These are phyloP conservation scores for Gastrophysa polygoni DNA, from an alignment of 2,888 invertebrate species.

Conservation along the genomic window DNA sequence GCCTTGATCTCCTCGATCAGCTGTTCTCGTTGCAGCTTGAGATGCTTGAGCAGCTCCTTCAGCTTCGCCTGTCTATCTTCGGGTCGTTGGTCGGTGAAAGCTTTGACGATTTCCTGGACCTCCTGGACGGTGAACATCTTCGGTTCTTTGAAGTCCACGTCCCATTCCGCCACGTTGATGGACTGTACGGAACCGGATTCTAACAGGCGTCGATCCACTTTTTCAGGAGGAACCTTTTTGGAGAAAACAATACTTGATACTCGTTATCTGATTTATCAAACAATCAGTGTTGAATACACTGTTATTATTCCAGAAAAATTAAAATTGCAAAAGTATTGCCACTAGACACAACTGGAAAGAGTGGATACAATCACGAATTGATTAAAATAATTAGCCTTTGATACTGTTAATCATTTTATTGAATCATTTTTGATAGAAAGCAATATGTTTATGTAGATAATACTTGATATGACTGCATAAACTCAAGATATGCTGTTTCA, in stretches of 20 bases:
- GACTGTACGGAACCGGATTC: conserved; percentile 20
- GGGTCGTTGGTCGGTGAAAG: conserved; percentile 39
- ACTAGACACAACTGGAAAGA: too few relatives aligned
- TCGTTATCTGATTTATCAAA: too few relatives aligned
- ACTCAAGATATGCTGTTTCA: too few relatives aligned
- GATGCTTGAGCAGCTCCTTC: conserved; percentile 50
- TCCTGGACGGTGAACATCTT: conserved; percentile 44
- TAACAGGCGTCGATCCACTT: conserved; percentile 19
- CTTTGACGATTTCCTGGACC: conserved; percentile 43
- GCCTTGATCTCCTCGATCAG: conserved; percentile 51
- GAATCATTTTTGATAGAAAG: too few relatives aligned
- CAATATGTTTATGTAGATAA: too few relatives aligned
- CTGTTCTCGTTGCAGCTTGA: conserved; percentile 54
- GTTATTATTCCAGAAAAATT: too few relatives aligned
- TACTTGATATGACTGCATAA: too few relatives aligned
- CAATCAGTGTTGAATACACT: too few relatives aligned
- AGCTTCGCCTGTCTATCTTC: conserved; percentile 45
- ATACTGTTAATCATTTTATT: too few relatives aligned
- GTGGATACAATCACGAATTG: too few relatives aligned
- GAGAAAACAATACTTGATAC: conserved; percentile 8
- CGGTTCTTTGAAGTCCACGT: conserved; percentile 35
- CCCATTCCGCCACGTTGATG: conserved; percentile 39
- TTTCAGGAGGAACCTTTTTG: background rate
- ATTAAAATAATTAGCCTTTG: too few relatives aligned
- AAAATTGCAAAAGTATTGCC: too few relatives aligned